These are phyloP conservation scores for Rhizomys pruinosus DNA, from an alignment of 2,113 vertebrate genomes.

Conservation along the genomic window DNA sequence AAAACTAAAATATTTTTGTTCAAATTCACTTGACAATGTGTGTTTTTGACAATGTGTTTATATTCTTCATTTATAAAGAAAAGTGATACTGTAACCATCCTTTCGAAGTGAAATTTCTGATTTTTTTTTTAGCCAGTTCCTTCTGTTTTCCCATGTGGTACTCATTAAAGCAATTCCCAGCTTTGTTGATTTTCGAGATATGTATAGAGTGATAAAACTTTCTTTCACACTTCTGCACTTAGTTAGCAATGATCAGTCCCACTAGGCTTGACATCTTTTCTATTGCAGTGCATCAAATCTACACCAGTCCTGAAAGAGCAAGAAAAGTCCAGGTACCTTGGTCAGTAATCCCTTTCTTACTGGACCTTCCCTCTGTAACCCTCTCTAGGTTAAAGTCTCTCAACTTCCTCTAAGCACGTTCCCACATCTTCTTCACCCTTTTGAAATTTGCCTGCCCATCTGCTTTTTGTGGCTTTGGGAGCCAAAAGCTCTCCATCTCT, in stretches of 20 bases:
- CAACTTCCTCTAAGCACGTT: not conserved
- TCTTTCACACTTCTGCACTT: slow-evolving; percentile 63
- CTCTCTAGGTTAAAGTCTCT: not conserved
- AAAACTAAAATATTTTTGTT: slow-evolving; percentile 77
- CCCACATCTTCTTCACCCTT: not conserved
- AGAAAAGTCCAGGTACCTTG: not conserved
- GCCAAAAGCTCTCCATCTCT: not conserved
- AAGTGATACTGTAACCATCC: slow-evolving; percentile 69
- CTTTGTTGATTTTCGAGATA: slow-evolving; percentile 74
- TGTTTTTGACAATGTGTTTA: slow-evolving; percentile 79
- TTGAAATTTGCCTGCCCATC: not conserved
- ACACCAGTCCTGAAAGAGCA: not conserved
- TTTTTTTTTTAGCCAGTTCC: slow-evolving; percentile 52
- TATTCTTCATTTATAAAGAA: slow-evolving; percentile 73
- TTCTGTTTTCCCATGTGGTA: slow-evolving; percentile 75
- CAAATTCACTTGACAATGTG: slow-evolving; percentile 71
- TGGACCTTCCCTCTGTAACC: not conserved
- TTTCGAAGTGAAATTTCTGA: slow-evolving; percentile 69
- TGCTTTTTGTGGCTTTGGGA: not conserved
- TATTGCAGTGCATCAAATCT: slow-evolving; percentile 13
- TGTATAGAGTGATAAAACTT: slow-evolving; percentile 65
- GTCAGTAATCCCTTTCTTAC: not conserved
- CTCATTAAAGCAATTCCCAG: slow-evolving; percentile 73
- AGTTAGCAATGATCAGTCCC: slow-evolving; percentile 35
- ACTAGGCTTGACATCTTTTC: not conserved